Evolutionary conservation across 2,113 vertebrate species (phyloP), one percentile per base, ranked within the genome.

Genomic region (Pseudorasbora parva): DNA sequence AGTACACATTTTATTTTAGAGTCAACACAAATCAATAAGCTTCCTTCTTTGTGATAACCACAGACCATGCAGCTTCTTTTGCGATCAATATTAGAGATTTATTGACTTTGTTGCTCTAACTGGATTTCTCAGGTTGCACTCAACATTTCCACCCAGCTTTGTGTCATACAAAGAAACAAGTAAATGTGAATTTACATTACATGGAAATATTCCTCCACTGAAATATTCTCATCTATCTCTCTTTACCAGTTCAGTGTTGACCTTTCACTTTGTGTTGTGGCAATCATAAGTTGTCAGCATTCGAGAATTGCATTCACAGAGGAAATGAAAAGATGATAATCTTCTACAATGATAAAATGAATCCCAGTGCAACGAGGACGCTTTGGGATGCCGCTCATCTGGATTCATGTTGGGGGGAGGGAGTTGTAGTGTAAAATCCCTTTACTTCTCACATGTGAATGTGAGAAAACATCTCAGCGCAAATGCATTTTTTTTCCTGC

Each of bases 281-380:
- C 64, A 69, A 68, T 54, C 72, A 56, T 23, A 33, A 60, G 51
- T 30, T 72, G 11, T 51, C 19, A 71, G 60, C 60, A 3, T 69
- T 60, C 47, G 30, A 73, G 75, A 82, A 78, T 72, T 57, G 66
- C 81, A 54, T 66, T 78, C 56, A 33, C 74, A 51, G n/a, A 51
- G 81, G 56, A 82, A 83, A 84, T 79, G 75, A 86, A 85, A 76
- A 66, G 84, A 78, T 83, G 75, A 79, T 66, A 54, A 83, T 82
- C 49, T 79, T 37, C 10, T 17, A 41, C 74, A 21, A 60, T 82
- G 85, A 86, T 83, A 64, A 83, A 64, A 73, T 27, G 43, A 56
- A 71, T 68, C 75, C 60, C 51, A 79, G 27, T 30, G 21, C 19
- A 69, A 81, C 79, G 1, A 69, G 47, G 30, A 69, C 19, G 1